Evolutionary conservation across 2,113 vertebrate genomes (phyloP), one percentile per base, ranked within the genome.

Genomic region (Martes martes): DNA sequence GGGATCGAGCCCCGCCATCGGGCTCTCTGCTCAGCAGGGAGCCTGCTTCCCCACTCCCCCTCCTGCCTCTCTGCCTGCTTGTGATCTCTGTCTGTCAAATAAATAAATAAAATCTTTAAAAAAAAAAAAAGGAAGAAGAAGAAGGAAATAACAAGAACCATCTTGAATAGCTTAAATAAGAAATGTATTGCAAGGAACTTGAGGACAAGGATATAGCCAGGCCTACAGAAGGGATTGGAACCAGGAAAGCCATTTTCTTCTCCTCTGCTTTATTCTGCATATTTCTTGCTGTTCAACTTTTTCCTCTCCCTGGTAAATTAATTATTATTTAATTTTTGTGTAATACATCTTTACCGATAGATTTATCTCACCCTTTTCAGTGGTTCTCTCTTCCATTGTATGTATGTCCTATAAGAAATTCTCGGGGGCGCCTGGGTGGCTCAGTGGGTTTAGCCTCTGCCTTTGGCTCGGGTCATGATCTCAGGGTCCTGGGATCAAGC

Each of bases 91-190:
- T 52, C 15, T 52, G 52, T 55, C 15, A 55, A 55, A 55, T 55
- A 55, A 52, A 52, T 52, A 52, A 55, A 55, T 55, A 55, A 55
- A 55, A 55, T 55, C 52, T 55, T 55, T 1, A 55, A 55, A 55
- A 55, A 18, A 52, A 52, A 16, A 55, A 18, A 50, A 14, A 50
- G 11, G 10, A 47, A 47, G 47, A 47, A 50, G 47, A 50, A 52
- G 50, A 52, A 52, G 47, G 91, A 96, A 87, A 90, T 83, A 92
- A 88, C 50, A 96, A 57, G 47, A 96, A 88, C 19, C 33, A 83
- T 87, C 24, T 92, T 83, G 39, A 94, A 33, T 67, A 97, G 45
- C 79, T 89, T 92, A 93, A 90, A 63, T 28, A 94, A 95, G 71
- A 88, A 90, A 45, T 74, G 7, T 61, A 31, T 47, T 84, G 4